Base-by-base conservation (phyloP, 2,888 invertebrate species). In the Carpatolechia fugitivella region DNA sequence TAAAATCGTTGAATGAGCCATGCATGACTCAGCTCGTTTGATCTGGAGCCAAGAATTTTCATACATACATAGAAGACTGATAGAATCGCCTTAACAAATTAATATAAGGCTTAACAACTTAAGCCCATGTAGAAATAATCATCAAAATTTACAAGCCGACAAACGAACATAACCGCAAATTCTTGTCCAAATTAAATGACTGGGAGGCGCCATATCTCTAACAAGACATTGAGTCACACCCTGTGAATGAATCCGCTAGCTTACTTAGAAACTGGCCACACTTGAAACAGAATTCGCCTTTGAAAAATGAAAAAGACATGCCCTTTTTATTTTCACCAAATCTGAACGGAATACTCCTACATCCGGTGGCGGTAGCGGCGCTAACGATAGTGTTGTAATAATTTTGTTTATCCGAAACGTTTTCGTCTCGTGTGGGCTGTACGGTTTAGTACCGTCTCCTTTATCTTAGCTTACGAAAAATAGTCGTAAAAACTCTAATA, bases 321-420 rank as follows among this genome's bases (percentile, higher is more conserved):
- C n/a, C n/a, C n/a, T 48, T 55, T 56, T 57, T 56, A 60, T 55
- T 55, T 13, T 40, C 33, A 56, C 59, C 54, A 61, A 73, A 63
- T 65, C 59, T 64, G 60, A 56, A 62, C 58, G 54, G 62, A 71
- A 73, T 71, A 74, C 74, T 64, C 76, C 78, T 69, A 75, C 76
- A 76, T 85, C 85, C 85, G 83, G 82, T 44, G 44, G 44, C 44
- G 41, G 41, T 16, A 16, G 40, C 82, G 84, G 82, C 82, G 85
- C 79, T 78, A 68, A 57, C 56, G 60, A 57, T 50, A 50, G 50
- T 24, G 50, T 36, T 50, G 50, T 36, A 36, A n/a, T 18, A 24
- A n/a, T n/a, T n/a, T n/a, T n/a, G n/a, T n/a, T n/a, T n/a, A n/a
- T n/a, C n/a, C n/a, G n/a, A n/a, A n/a, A n/a, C n/a, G n/a, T n/a